These are phyloP conservation scores for Magallana ariakensis DNA, from an alignment of 1,140 invertebrate species.

Conservation along the genomic window DNA sequence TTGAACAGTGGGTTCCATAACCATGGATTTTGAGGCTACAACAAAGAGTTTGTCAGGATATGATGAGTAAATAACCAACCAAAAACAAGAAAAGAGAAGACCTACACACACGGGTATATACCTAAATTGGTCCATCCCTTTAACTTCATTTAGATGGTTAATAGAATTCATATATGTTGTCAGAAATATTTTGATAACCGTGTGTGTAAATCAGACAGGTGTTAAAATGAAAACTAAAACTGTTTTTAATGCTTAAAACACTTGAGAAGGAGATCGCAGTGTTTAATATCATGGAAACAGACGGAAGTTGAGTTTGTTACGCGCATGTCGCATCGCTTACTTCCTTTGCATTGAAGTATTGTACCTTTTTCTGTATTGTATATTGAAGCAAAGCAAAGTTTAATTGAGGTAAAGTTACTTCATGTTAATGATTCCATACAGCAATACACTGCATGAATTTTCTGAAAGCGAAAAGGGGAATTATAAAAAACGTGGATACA, in stretches of 20 bases:
- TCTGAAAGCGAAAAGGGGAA: not conserved
- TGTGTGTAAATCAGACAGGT: conserved; percentile 20
- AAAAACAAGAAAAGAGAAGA: conserved; percentile 6
- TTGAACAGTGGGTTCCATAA: conserved; percentile 75
- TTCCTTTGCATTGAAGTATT: conserved; percentile 5
- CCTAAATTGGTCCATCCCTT: not conserved
- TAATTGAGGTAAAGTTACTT: conserved; percentile 3
- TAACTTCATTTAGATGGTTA: not conserved
- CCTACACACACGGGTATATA: not conserved
- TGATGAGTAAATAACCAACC: conserved; percentile 30
- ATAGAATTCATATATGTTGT: not conserved
- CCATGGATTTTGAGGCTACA: conserved; percentile 74
- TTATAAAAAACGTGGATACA: not conserved
- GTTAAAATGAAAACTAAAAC: conserved; percentile 33
- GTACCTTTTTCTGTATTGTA: not conserved
- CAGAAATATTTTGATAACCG: not conserved
- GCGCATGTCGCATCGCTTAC: conserved; percentile 28
- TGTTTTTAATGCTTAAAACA: not conserved
- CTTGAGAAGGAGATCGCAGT: not conserved
- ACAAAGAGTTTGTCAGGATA: conserved; percentile 55
- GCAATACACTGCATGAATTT: conserved; percentile 12
- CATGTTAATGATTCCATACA: not conserved
- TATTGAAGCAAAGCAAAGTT: conserved; percentile 32
- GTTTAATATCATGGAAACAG: not conserved
- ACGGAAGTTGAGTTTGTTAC: conserved; percentile 6